These are phyloP conservation scores for Platycheirus albimanus DNA, from an alignment of 2,888 invertebrate species.

Conservation along the genomic window DNA sequence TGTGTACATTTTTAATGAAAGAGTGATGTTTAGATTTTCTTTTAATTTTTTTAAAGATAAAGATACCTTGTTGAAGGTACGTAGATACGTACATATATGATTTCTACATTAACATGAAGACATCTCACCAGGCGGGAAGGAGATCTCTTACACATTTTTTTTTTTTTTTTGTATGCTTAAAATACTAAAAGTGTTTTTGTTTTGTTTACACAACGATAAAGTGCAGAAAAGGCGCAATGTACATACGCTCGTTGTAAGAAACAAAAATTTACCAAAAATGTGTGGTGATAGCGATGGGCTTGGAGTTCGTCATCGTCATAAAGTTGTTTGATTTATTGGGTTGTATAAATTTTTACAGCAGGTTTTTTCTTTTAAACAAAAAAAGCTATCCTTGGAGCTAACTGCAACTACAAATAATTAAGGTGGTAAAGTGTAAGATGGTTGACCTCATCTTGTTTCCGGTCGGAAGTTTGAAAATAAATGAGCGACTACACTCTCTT, in stretches of 20 bases:
- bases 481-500: too few species aligned
- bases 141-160: slow-evolving; percentile 36
- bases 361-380: not conserved
- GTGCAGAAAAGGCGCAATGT: slow-evolving; percentile 43
- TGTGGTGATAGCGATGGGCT: slow-evolving; percentile 46
- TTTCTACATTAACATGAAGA: slow-evolving; percentile 44
- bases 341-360: slow-evolving; percentile 23
- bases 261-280: slow-evolving; percentile 21
- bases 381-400: too few species aligned
- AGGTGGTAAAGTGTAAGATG: too few species aligned
- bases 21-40: slow-evolving; percentile 58
- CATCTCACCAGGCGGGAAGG: slow-evolving; percentile 40
- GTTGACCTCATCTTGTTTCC: not conserved
- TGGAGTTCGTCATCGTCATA: slow-evolving; percentile 58
- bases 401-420: too few species aligned
- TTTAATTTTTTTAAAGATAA: too few species aligned
- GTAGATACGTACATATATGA: too few species aligned
- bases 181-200: slow-evolving; percentile 65
- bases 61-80: not conserved
- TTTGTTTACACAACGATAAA: slow-evolving; percentile 71
- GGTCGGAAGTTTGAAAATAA: not conserved
- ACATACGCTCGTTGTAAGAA: not conserved
- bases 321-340: slow-evolving; percentile 62
- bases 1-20: slow-evolving; percentile 68
- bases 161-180: slow-evolving; percentile 60